A percentile compares a stretch with the other conserved stretches of the same genome.
Evolutionary conservation across 1,140 invertebrate genomes (phyloP).

Genomic region (Mamestra configurata): DNA sequence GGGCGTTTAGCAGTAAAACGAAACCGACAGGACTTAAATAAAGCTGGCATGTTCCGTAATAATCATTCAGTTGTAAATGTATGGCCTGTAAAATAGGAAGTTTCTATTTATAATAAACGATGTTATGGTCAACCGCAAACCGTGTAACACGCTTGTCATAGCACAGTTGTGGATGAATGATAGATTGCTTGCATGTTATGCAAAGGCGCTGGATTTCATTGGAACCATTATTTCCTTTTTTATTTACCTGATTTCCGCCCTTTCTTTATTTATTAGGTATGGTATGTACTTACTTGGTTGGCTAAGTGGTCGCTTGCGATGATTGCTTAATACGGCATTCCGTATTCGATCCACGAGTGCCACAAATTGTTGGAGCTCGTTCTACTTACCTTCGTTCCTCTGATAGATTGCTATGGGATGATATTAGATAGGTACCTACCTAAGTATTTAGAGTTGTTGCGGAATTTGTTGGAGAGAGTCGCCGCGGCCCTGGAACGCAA

Average conservation of each 20-base stretch:
- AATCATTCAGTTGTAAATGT: not conserved
- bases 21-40: not conserved
- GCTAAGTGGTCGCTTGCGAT: no score
- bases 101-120: not conserved
- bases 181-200: constrained; percentile 16
- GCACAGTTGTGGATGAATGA: not conserved
- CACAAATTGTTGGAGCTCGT: no score
- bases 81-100: constrained; percentile 18
- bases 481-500: no score
- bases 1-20: not conserved
- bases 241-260: not conserved
- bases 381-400: no score
- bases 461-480: no score
- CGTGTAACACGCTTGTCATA: not conserved
- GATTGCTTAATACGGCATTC: no score
- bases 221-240: not conserved
- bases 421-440: no score
- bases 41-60: not conserved
- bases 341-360: no score
- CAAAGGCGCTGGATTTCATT: not conserved
- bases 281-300: no score
- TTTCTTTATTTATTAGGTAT: no score
- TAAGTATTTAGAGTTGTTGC: no score
- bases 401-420: no score
- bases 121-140: constrained; percentile 6